phyloP scores from a whole-genome alignment of 2,888 invertebrate genomes.

The Harpalus rufipes region DNA sequence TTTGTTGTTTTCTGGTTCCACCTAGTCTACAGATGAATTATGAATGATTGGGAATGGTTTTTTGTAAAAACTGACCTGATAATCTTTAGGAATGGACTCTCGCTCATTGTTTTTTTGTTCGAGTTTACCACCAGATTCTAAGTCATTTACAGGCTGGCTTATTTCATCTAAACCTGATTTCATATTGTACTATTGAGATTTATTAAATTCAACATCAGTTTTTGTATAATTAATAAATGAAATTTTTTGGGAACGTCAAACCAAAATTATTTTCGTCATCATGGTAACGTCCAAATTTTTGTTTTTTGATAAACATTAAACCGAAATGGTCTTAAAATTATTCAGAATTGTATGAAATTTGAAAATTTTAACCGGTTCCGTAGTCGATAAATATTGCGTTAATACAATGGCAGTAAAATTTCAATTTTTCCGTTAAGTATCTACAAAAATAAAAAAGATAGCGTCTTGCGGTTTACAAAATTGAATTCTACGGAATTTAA shows the following conservation, averaged over 20 bases:
- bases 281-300: constrained; percentile 18
- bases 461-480: too few species aligned
- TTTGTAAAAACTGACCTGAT: constrained; percentile 40
- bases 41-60: neutral
- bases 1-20: constrained; percentile 25
- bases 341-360: too few species aligned
- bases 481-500: too few species aligned
- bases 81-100: neutral
- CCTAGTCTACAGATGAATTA: constrained; percentile 55
- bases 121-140: constrained; percentile 9
- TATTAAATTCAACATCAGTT: constrained; percentile 46
- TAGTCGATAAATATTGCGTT: too few species aligned
- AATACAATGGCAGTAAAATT: too few species aligned
- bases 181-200: constrained; percentile 44
- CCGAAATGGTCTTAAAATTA: too few species aligned
- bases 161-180: constrained; percentile 30
- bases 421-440: too few species aligned
- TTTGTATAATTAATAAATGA: constrained; percentile 45
- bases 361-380: too few species aligned
- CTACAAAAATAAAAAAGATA: too few species aligned
- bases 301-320: neutral
- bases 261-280: constrained; percentile 12
- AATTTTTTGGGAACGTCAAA: constrained; percentile 28
- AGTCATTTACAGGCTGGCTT: constrained; percentile 5
- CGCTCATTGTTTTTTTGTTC: constrained; percentile 18